Base-by-base conservation (phyloP, 2,888 invertebrate genomes). In the Ophonus ardosiacus region DNA sequence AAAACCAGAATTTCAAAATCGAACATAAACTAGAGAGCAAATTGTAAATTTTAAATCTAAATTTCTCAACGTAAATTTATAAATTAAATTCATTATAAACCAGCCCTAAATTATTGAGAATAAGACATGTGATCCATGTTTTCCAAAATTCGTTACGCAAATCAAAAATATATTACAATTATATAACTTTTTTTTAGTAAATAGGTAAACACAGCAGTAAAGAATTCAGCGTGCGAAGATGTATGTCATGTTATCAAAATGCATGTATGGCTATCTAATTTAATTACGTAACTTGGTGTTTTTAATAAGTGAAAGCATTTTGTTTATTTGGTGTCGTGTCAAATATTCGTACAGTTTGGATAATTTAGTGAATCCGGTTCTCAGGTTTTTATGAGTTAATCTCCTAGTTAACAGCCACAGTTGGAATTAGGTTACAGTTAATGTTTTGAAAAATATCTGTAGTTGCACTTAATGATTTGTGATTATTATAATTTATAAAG, bases 261-360 rank as follows among this genome's bases (percentile, higher is more conserved):
- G 71, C 71, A 74, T 18, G 71, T 74, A 43, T 74, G 40, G 43
- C 51, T 74, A 74, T 74, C 71, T 74, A 74, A 74, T 43, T 74
- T 74, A 43, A 43, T 74, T 74, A 74, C 43, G 18, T 74, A 74
- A 74, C 43, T 7, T 15, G 15, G 43, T 10, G 71, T 74, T 74
- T 74, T 74, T 74, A 74, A 74, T 74, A 74, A 74, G 71, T 74
- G 71, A 74, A 74, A 74, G 71, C 51, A 74, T 74, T 74, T 74
- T 74, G 21, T 74, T 43, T 74, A 74, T 74, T 74, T 51, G 18
- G 43, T 43, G 43, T 17, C 71, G 21, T 43, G 71, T 43, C 71
- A 74, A 74, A 74, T 68, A 68, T 68, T 68, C 68, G 38, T 68
- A 24, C 13, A 31, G 38, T 38, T 38, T 24, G 68, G 68, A 68